Evolutionary conservation across 2,113 vertebrate genomes (phyloP).

Genomic region (Hassar affinis): DNA sequence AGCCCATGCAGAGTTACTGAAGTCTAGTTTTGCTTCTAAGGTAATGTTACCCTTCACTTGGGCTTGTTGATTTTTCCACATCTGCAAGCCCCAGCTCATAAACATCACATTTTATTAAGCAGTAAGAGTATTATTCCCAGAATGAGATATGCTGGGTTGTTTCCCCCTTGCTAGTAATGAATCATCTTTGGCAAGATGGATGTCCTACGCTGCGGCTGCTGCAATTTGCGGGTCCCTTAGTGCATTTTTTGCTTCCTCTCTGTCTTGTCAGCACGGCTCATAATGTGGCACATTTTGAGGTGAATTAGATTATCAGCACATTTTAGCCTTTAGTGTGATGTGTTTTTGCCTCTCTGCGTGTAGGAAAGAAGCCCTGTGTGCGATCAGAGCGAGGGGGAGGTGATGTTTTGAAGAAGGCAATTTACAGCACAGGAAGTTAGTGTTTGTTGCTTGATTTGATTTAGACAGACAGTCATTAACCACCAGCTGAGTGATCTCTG

Average conservation of each 20-base stretch:
- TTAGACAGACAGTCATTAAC: conserved; percentile 73
- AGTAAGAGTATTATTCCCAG: conserved; percentile 17
- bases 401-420: conserved; percentile 54
- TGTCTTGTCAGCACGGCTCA: conserved; percentile 46
- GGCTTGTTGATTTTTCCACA: background rate
- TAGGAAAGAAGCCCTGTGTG: conserved; percentile 23
- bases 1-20: background rate
- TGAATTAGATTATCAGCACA: conserved; percentile 48
- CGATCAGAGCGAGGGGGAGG: conserved; percentile 45
- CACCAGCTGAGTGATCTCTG: conserved; percentile 60
- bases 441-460: conserved; percentile 73
- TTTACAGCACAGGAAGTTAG: conserved; percentile 72
- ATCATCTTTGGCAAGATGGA: conserved; percentile 35
- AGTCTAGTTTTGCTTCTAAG: background rate
- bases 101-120: conserved; percentile 19
- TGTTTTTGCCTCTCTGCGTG: conserved; percentile 22
- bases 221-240: conserved; percentile 33
- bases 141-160: background rate
- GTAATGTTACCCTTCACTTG: background rate
- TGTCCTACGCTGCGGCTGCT: conserved; percentile 34
- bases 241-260: conserved; percentile 43
- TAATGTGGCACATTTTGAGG: conserved; percentile 47
- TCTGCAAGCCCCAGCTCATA: background rate
- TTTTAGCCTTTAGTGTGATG: conserved; percentile 45
- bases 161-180: conserved; percentile 18